Percentiles rank a stretch among this genome's conserved stretches.
Conservation (phyloP, 2,888 invertebrate species). For the Schizaphis graminum region DNA sequence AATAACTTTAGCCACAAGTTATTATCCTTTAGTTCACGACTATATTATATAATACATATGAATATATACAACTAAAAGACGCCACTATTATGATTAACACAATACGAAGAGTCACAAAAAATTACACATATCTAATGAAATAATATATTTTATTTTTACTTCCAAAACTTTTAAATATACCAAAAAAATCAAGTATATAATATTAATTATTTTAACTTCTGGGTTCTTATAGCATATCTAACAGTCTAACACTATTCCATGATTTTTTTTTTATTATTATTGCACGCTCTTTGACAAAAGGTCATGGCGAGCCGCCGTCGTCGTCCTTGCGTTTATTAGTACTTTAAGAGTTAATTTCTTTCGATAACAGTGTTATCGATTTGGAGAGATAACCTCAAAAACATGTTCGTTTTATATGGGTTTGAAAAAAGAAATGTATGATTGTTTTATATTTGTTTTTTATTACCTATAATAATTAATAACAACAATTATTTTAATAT, state of each 20-base stretch:
- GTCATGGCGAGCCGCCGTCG: not conserved
- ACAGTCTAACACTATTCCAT: not conserved
- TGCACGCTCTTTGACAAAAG: conserved; percentile 9
- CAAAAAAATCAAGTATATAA: no score
- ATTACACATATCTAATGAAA: not conserved
- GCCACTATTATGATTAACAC: not conserved
- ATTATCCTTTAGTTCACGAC: not conserved
- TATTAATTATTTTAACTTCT: not conserved
- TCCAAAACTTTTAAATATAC: not conserved
- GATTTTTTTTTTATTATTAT: not conserved
- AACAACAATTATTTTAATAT: not conserved
- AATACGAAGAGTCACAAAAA: not conserved
- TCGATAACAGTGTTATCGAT: conserved; percentile 27
- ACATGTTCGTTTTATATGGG: not conserved
- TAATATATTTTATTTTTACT: not conserved
- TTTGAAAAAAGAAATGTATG: not conserved
- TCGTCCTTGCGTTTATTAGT: conserved; percentile 20
- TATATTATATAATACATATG: not conserved
- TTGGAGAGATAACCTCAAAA: conserved; percentile 23
- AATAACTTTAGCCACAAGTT: not conserved
- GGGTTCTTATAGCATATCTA: not conserved
- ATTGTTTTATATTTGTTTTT: not conserved
- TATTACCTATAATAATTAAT: not conserved
- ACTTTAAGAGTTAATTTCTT: conserved; percentile 31
- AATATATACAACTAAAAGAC: not conserved